Evolutionary conservation across 2,797 vertebrate genomes (phyloP).

Genomic region (Orientallactaga sibirica): DNA sequence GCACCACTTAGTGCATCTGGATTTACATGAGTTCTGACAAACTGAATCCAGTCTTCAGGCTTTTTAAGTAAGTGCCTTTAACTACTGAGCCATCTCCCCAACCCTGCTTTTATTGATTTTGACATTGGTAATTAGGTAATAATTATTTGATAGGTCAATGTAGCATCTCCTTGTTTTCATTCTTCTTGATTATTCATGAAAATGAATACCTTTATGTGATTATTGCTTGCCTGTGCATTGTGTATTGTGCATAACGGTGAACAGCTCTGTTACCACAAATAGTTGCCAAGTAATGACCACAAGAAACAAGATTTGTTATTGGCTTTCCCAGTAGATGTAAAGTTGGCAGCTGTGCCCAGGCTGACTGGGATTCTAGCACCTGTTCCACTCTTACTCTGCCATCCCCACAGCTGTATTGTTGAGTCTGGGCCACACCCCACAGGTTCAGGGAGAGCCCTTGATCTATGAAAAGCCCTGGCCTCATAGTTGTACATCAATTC

Average conservation of each 20-base stretch:
- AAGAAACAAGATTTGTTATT: not conserved
- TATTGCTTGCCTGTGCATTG: not conserved
- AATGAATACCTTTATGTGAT: not conserved
- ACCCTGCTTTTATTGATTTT: not conserved
- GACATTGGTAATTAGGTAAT: not conserved
- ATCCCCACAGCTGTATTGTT: not conserved
- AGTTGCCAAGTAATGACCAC: not conserved
- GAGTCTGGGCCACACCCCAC: not conserved
- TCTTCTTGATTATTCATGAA: conserved; percentile 1
- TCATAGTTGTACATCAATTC: not conserved
- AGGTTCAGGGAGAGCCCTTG: no score
- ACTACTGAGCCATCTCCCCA: no score
- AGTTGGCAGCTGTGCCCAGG: not conserved
- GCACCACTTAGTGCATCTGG: no score
- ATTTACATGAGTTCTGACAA: no score
- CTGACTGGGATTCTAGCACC: not conserved
- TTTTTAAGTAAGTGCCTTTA: no score
- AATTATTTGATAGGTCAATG: not conserved
- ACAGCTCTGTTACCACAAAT: not conserved
- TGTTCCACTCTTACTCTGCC: not conserved
- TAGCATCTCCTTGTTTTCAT: not conserved
- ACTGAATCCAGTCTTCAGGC: no score
- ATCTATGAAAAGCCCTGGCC: not conserved
- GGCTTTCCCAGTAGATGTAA: not conserved
- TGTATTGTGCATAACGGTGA: not conserved